Evolutionary conservation across 2,797 vertebrate species (phyloP).

Genomic region (Gila robusta): DNA sequence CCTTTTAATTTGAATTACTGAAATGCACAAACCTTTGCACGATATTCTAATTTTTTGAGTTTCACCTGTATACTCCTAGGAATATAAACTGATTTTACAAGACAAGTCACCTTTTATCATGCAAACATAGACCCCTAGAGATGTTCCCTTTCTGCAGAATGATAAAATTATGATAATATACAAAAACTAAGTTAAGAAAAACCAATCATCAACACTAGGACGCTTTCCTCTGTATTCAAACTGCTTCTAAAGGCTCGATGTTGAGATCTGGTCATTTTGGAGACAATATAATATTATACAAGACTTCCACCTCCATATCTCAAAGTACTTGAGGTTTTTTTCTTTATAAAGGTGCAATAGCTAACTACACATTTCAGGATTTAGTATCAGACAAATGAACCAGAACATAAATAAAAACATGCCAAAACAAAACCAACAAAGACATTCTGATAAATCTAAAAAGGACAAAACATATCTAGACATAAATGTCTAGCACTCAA

Average conservation of each 20-base stretch:
- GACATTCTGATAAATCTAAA: constrained; percentile 10
- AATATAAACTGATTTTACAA: background rate
- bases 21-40: too few relatives aligned
- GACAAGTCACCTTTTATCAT: background rate
- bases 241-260: background rate
- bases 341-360: background rate
- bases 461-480: background rate
- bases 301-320: background rate
- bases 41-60: too few relatives aligned
- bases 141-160: background rate
- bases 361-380: background rate
- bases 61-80: too few relatives aligned
- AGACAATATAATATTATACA: background rate
- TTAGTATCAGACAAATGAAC: background rate
- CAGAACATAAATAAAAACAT: background rate
- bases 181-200: background rate
- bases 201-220: background rate
- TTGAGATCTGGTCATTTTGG: background rate
- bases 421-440: constrained; percentile 5
- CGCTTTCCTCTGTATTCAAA: background rate
- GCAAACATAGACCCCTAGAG: background rate
- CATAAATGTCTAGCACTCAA: background rate
- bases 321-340: background rate
- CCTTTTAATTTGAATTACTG: too few relatives aligned
- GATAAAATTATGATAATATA: background rate